Percentiles rank a stretch among this genome's conserved stretches.
phyloP scores from a whole-genome alignment of 2,797 vertebrate species.

The Otus scops region DNA sequence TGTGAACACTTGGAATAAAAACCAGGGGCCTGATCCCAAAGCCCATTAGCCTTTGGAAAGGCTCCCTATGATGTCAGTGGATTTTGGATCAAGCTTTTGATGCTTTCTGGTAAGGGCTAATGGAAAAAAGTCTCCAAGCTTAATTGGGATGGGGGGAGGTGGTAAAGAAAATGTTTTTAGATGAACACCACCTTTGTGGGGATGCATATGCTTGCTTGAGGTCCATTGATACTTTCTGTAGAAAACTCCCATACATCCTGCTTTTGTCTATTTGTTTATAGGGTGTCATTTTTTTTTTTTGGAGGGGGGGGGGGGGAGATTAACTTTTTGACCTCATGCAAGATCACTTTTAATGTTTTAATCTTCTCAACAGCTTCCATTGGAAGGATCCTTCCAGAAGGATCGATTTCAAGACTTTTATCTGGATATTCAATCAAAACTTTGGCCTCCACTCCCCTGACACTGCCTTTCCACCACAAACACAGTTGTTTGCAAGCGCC shows the following conservation, averaged over 20 bases:
- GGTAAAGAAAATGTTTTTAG: constrained; percentile 9
- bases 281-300: not conserved
- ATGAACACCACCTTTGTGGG: not conserved
- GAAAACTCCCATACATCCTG: not conserved
- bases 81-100: constrained; percentile 38
- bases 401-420: not conserved
- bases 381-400: not conserved
- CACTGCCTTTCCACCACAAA: fast-evolving
- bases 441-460: not conserved
- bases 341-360: not conserved
- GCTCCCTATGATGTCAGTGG: constrained; percentile 58
- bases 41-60: constrained; percentile 63
- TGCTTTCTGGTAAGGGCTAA: constrained; percentile 20
- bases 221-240: not conserved
- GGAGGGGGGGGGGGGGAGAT: fast-evolving
- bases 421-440: not conserved
- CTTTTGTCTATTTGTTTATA: not conserved
- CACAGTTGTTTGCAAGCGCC: not conserved
- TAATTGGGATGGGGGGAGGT: not conserved
- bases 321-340: not conserved
- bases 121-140: constrained; percentile 32
- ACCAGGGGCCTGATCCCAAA: constrained; percentile 26
- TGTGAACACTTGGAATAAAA: constrained; percentile 29
- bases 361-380: not conserved
- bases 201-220: not conserved